phyloP scores from a whole-genome alignment of 2,797 vertebrate species.

The Lacerta viridis region DNA sequence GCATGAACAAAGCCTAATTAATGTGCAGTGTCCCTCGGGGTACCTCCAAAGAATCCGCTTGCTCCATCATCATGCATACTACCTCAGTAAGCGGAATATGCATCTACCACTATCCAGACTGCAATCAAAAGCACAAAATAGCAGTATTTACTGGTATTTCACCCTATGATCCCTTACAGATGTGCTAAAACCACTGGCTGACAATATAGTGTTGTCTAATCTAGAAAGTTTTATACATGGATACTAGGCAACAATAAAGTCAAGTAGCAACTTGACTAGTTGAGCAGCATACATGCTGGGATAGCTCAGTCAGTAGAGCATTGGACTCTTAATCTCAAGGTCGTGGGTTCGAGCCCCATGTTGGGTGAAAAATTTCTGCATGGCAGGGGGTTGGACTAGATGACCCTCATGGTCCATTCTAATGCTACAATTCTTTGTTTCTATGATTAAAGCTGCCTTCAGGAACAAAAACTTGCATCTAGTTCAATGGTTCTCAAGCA shows the following conservation, averaged over 20 bases:
- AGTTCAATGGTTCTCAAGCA: constrained; percentile 15
- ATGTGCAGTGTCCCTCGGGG: neutral
- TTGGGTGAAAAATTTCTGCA: too few relatives aligned
- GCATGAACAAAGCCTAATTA: neutral
- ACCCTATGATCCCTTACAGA: neutral
- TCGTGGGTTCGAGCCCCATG: too few relatives aligned
- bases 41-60: neutral
- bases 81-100: neutral
- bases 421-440: too few relatives aligned
- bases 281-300: neutral
- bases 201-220: neutral
- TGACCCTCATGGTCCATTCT: too few relatives aligned
- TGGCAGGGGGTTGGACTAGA: too few relatives aligned
- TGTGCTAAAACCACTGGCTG: neutral
- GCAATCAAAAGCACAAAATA: neutral
- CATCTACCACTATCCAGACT: neutral
- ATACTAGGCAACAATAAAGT: neutral
- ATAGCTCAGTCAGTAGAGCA: too few relatives aligned
- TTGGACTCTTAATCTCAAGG: too few relatives aligned
- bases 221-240: neutral
- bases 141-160: neutral
- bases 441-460: neutral
- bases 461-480: constrained; percentile 2
- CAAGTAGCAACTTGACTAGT: neutral
- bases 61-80: neutral